These are phyloP conservation scores for Prinia subflava DNA, from an alignment of 2,113 vertebrate species.

Conservation along the genomic window DNA sequence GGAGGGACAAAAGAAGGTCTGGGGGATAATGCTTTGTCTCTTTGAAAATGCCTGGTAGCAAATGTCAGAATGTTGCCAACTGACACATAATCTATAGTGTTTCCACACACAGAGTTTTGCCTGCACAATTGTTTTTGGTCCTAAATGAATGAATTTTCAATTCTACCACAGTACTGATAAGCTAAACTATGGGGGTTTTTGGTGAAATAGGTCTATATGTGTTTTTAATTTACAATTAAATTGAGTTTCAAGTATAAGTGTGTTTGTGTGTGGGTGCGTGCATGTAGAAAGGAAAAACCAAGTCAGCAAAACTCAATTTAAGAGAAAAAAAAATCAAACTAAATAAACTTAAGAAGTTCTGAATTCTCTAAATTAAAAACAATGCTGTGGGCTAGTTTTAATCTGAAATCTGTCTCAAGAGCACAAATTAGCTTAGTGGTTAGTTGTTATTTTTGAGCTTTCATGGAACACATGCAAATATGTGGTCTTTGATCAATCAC, in stretches of 20 bases:
- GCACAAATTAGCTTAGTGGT: conserved; percentile 73
- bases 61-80: neutral
- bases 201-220: neutral
- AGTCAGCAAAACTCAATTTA: conserved; percentile 59
- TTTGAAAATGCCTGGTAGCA: neutral
- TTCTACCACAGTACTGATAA: neutral
- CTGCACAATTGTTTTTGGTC: neutral
- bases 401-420: conserved; percentile 67
- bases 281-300: conserved; percentile 63
- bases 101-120: neutral
- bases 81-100: neutral
- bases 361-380: conserved; percentile 70
- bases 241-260: neutral
- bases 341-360: conserved; percentile 63
- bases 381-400: conserved; percentile 66
- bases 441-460: conserved; percentile 66
- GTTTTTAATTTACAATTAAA: conserved; percentile 31
- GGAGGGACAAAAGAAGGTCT: neutral
- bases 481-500: conserved; percentile 72
- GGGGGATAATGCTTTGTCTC: neutral
- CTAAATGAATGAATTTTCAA: neutral
- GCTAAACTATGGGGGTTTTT: neutral
- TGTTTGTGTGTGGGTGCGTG: neutral
- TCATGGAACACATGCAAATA: conserved; percentile 66
- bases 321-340: neutral